phyloP scores from a whole-genome alignment of 2,797 vertebrate species.

The Cossypha niveicapilla region DNA sequence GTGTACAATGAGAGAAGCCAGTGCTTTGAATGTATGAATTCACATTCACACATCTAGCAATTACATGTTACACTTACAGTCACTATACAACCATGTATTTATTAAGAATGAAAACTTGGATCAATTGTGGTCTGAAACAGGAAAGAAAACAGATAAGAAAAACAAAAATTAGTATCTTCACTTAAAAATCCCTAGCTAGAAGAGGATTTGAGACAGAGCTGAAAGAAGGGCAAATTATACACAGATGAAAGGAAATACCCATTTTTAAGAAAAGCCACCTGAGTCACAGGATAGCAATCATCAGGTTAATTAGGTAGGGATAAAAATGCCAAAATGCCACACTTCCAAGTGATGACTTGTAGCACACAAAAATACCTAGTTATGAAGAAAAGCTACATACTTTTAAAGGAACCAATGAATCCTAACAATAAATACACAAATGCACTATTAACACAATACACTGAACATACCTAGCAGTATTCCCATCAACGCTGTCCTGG shows the following conservation, averaged over 20 bases:
- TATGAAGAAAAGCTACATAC: not conserved
- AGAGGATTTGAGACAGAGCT: not conserved
- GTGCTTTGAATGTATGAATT: not conserved
- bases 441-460: not conserved
- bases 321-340: not conserved
- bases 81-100: not conserved
- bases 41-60: not conserved
- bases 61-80: not conserved
- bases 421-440: not conserved
- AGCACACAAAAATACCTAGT: not conserved
- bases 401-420: not conserved
- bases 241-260: not conserved
- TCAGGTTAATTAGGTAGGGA: not conserved
- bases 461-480: not conserved
- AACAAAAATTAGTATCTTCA: not conserved
- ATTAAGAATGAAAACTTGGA: not conserved
- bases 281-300: not conserved
- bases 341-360: not conserved
- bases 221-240: not conserved
- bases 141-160: not conserved
- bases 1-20: not conserved
- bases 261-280: not conserved
- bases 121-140: not conserved
- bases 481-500: not conserved
- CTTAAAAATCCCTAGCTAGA: not conserved